Evolutionary conservation across 2,888 invertebrate species (phyloP), one percentile per base, ranked within the genome.

Genomic region (Tenthredo amoena): DNA sequence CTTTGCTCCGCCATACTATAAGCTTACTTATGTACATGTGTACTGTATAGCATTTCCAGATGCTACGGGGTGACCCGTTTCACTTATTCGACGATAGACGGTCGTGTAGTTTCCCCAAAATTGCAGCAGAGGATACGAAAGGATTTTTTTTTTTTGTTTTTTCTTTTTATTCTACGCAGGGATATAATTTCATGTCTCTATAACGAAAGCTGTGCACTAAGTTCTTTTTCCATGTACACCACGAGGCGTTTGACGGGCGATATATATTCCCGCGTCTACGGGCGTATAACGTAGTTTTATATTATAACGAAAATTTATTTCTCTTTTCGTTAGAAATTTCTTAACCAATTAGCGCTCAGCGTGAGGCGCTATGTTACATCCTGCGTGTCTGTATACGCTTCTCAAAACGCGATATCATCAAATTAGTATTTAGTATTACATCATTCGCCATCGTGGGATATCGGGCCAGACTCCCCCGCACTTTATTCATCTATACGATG

Each of bases 1-100:
- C 62, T 62, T 62, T 62, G 62, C 62, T 62, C 5, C 62, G 26
- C 62, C 62, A 21, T 82, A 85, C 85, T 79, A 86, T 83, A 77
- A 50, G 74, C 15, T 81, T 50, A 62, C 58, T 65, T 83, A 83
- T 62, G 68, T 62, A 72, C 43, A 31, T 37, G 26, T 26, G 21
- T 65, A 21, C n/a, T 9, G n/a, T 55, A 55, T 62, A 62, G 62
- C 31, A 34, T 68, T 34, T 12, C 68, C 12, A 68, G 68, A 26
- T 68, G 34, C 68, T 68, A 68, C 68, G 68, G 18, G 68, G 68
- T 68, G 68, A 68, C 26, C 62, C 68, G 68, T 68, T 68, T 68
- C 34, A 34, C 34, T 6, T 55, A 55, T n/a, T 55, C 55, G 2
- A 55, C n/a, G 6, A 55, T 55, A 55, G n/a, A n/a, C 55, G 18